Base-by-base conservation (phyloP, 2,888 invertebrate species). In the Caenorhabditis afra region DNA sequence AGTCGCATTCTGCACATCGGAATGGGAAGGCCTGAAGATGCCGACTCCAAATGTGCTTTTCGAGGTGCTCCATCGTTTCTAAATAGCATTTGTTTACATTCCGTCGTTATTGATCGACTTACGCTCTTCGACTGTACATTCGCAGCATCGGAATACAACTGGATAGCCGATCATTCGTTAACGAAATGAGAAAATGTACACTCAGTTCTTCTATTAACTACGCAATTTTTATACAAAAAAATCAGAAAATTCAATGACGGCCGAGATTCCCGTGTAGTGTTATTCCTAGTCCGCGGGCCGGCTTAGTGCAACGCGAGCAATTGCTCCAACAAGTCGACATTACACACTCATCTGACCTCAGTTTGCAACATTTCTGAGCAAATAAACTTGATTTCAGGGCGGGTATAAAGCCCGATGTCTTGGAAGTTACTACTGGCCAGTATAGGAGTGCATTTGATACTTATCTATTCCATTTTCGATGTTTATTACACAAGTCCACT, bases 401-500 rank as follows among this genome's bases (percentile, higher is more conserved):
- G 62, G 62, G 49, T 50, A 50, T n/a, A 12, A 22, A 45, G 39
- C 58, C 41, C 8, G 52, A 78, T 78, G 77, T 61, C 78, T 29
- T 76, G 71, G 71, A 52, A 64, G 49, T 53, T 80, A 16, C 58
- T 81, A 11, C 1, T 83, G 5, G 75, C 87, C 14, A 87, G 87
- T 22, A 73, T 87, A n/a, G 22, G 74, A 22, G 84, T 90, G 8
- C 90, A 90, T 61, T 52, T 88, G 12, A 45, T 94, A 0, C 91
- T 94, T 23, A 93, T 96, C 86, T 93, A 96, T 65, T 93, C 94
- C 86, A 95, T 96, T 0, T 96, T 96, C 91, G 96, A 96, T 89
- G 95, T 96, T 76, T 96, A 96, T 91, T 97, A 96, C 91, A 94
- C 94, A 82, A 95, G 96, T 0, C 96, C 96, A 0, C 93, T 97